Evolutionary conservation across 2,888 invertebrate species (phyloP).

Genomic region (Ecdyonurus torrentis): DNA sequence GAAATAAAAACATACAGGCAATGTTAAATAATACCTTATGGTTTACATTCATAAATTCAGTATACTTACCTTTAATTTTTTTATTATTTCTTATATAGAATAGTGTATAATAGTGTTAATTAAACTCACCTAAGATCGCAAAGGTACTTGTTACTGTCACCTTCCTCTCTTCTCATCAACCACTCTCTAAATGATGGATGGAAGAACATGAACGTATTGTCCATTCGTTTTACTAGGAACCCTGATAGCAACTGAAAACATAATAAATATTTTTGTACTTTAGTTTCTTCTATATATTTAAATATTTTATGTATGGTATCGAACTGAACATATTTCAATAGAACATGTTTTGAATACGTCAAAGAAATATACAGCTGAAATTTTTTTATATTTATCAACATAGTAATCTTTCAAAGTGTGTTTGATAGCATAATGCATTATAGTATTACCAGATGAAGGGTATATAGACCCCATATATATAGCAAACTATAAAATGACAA

Average conservation of each 20-base stretch:
- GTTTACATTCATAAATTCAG: too few species aligned
- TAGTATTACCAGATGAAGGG: too few species aligned
- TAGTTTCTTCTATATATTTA: constrained; percentile 6
- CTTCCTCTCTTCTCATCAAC: constrained; percentile 74
- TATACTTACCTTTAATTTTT: too few species aligned
- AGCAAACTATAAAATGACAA: background rate
- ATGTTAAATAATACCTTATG: too few species aligned
- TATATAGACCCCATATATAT: too few species aligned
- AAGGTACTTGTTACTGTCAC: constrained; percentile 79
- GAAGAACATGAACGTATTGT: constrained; percentile 93
- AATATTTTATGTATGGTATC: background rate
- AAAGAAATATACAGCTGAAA: background rate
- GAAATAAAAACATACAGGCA: too few species aligned
- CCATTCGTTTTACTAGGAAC: constrained; percentile 75
- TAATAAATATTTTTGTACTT: background rate
- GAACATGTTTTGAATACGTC: background rate
- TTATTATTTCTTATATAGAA: too few species aligned
- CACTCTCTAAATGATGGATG: constrained; percentile 97
- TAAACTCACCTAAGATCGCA: constrained; percentile 75
- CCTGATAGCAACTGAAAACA: constrained; percentile 48
- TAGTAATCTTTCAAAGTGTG: too few species aligned
- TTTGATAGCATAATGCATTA: too few species aligned
- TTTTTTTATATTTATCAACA: background rate
- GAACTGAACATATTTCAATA: background rate
- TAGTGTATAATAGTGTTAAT: too few species aligned